Conservation (phyloP, 2,797 vertebrate genomes). For the Lepilemur ruficaudatus region DNA sequence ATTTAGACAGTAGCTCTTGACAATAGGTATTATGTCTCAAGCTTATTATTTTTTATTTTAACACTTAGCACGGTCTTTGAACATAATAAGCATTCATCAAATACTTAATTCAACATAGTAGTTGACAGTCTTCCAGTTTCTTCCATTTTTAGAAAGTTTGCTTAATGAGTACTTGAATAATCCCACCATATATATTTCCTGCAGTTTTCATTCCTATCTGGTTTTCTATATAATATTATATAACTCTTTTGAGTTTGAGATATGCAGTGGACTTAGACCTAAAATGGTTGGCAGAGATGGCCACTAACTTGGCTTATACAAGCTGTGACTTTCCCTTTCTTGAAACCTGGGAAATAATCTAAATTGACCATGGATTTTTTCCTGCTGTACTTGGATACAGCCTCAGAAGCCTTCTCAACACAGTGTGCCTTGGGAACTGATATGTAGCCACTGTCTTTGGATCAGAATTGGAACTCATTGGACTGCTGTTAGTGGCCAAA, state of each 20-base stretch:
- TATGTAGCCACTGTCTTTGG: neutral
- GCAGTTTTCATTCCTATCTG: neutral
- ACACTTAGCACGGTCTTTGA: neutral
- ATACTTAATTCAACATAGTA: neutral
- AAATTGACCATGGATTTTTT: neutral
- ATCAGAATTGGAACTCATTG: neutral
- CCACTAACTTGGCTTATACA: neutral
- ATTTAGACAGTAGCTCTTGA: neutral
- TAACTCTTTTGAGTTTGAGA: neutral
- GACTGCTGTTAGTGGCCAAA: neutral
- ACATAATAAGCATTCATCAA: neutral
- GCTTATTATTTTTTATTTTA: neutral
- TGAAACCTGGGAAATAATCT: neutral
- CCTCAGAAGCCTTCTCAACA: neutral
- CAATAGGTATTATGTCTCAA: neutral
- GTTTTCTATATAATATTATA: neutral
- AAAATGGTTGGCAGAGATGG: neutral
- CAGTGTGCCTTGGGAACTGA: neutral
- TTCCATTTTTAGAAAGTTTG: conserved; percentile 8
- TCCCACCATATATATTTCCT: neutral
- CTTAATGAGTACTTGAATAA: neutral
- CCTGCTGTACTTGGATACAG: neutral
- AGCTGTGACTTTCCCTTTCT: neutral
- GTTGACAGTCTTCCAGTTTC: neutral
- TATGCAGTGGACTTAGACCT: neutral